Base-by-base conservation (phyloP, 2,797 vertebrate species). In the Eleutherodactylus coqui region DNA sequence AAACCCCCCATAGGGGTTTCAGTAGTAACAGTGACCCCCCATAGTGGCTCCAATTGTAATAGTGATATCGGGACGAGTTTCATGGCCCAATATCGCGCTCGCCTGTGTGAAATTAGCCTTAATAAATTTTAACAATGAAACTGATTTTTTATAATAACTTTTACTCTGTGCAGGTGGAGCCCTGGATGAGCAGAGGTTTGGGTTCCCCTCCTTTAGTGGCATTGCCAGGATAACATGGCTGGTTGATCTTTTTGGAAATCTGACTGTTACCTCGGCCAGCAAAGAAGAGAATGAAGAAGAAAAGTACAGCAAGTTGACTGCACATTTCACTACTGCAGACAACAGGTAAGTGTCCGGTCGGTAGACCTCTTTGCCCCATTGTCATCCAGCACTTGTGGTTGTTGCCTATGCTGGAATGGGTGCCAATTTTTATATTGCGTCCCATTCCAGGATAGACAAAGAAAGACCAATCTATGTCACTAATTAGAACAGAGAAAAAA, bases 151-250 rank as follows among this genome's bases (percentile, higher is more conserved):
- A 32, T 13, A 14, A 62, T 67, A 14, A 34, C 36, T 4, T 55
- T 80, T 82, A 19, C 88, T 85, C 4, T 36, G 29, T 75, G n/a
- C 86, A 98, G 97, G 97, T 84, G 95, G 94, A 0, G 85, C 94
- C 21, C 83, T 97, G 0, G 92, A 94, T 89, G 95, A 96, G 90
- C 91, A 92, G 8, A 94, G 90, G 10, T 95, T 94, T 62, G 97
- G 97, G 49, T 98, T 98, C 89, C 94, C 89, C 2, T 89, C 96
- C 0, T 99, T 98, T 90, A 97, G 95, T 2, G 97, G 97, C 53
- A 96, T 99, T 29, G 92, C 97, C 38, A 95, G 97, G 10, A 94
- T 98, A 79, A 96, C 96, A 0, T 98, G 97, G 97, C 90, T 99
- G 88, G 95, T 98, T n/a, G 96, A 97, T 58, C 93, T 99, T 86